These are phyloP conservation scores for Acanthococcus lagerstroemiae DNA, from an alignment of 2,888 invertebrate genomes.

Conservation along the genomic window DNA sequence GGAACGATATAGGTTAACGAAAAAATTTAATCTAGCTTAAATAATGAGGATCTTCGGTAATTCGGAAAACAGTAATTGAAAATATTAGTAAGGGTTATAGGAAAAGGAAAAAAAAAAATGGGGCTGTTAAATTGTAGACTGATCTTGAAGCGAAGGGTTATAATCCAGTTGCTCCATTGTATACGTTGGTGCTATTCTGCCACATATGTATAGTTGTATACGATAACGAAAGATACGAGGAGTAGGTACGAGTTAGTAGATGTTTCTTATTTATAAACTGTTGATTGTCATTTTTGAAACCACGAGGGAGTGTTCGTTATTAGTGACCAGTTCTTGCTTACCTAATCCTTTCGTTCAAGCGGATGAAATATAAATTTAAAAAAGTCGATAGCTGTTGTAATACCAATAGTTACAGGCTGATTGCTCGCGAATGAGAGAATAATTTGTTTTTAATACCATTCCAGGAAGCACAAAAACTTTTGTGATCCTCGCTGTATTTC, in stretches of 20 bases:
- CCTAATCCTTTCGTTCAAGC: constrained; percentile 10
- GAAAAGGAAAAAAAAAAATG: background rate
- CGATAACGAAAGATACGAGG: background rate
- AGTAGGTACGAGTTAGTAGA: constrained; percentile 1
- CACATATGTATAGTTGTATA: background rate
- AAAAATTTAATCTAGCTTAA: constrained; percentile 23
- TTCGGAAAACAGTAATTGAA: constrained; percentile 26
- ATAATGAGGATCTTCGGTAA: constrained; percentile 12
- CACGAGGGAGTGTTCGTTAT: background rate
- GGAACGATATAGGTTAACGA: too few relatives aligned
- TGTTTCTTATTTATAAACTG: constrained; percentile 21
- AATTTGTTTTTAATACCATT: too few relatives aligned
- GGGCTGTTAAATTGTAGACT: constrained; percentile 5
- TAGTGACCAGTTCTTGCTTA: too few relatives aligned
- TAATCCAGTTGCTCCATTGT: constrained; percentile 13
- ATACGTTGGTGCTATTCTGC: constrained; percentile 7
- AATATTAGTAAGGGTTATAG: constrained; percentile 21
- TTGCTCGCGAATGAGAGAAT: too few relatives aligned
- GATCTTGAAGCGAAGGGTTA: constrained; percentile 20
- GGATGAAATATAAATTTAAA: constrained; percentile 20
- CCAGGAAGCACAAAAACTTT: too few relatives aligned
- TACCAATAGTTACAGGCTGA: background rate
- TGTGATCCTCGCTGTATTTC: too few relatives aligned
- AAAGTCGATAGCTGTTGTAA: background rate
- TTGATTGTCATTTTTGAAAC: constrained; percentile 16